Conservation (phyloP, 2,888 invertebrate species). For the Machimus atricapillus region DNA sequence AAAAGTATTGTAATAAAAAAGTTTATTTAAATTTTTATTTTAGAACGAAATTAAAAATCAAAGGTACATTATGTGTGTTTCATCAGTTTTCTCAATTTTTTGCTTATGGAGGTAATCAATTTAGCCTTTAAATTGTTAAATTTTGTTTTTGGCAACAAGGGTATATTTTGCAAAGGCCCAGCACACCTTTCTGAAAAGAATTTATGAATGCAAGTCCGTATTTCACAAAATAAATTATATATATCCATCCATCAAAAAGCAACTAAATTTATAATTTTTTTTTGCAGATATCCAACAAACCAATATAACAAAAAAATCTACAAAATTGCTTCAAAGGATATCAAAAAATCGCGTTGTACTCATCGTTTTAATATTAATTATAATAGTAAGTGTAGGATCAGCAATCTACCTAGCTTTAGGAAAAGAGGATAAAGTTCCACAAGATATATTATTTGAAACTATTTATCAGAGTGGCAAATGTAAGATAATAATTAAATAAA, state of each 20-base stretch:
- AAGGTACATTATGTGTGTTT: too few relatives aligned
- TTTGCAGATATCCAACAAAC: not conserved
- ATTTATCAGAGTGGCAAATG: conserved; percentile 59
- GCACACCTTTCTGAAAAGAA: too few relatives aligned
- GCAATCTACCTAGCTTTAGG: conserved; percentile 55
- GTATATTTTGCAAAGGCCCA: too few relatives aligned
- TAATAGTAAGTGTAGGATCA: not conserved
- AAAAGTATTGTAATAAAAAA: too few relatives aligned
- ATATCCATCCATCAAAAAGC: not conserved
- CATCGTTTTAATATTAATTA: not conserved
- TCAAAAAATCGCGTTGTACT: not conserved
- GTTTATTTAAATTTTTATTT: too few relatives aligned
- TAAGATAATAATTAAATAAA: conserved; percentile 50
- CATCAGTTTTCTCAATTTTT: too few relatives aligned
- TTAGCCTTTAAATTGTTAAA: too few relatives aligned
- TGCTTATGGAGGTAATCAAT: too few relatives aligned
- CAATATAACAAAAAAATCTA: not conserved
- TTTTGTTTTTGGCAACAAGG: too few relatives aligned
- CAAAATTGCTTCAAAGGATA: not conserved
- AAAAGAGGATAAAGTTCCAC: conserved; percentile 40
- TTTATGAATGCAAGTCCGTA: not conserved
- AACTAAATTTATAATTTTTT: not conserved
- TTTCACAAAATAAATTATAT: not conserved
- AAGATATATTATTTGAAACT: conserved; percentile 58
- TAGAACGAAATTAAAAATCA: too few relatives aligned